Evolutionary conservation across 2,797 vertebrate genomes (phyloP), one percentile per base, ranked within the genome.

Genomic region (Anabacerthia variegaticeps): DNA sequence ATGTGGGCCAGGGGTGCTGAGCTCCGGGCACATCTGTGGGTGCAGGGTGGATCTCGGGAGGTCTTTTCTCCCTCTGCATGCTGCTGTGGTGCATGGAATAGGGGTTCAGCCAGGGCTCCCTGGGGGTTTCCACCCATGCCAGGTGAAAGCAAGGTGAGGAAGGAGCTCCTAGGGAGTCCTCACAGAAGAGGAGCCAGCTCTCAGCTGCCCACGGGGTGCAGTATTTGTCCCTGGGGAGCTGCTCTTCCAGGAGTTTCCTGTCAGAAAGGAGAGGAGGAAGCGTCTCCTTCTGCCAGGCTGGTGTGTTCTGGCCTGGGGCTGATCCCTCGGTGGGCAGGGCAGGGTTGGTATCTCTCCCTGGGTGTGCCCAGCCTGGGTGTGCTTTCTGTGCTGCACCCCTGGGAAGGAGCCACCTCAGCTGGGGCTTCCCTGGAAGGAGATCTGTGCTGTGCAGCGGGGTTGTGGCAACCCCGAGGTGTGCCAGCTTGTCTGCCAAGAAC

Each of bases 121-220:
- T 3, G 75, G 24, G 4, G 56, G 2, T 37, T 61, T 14, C 48
- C 14, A 23, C 21, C 52, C 10, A 0, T 12, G 23, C 23, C 17
- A 1, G 28, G 32, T 22, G 58, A 41, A 41, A 79, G 43, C 65
- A 1, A 16, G 72, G 37, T 21, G 73, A 65, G 48, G 23, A 36
- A 10, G 27, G 12, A 13, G 36, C 13, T 41, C 10, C 4, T 51
- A 6, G 56, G 23, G 43, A 9, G 52, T 37, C 56, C 9, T 28
- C 39, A 55, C 44, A 7, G 14, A 12, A 8, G 26, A n/a, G 54
- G 65, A 81, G 12, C 43, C 3, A 7, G 34, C 74, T 67, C 59
- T 12, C 0, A 13, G 46, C 62, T 46, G 63, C 11, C 41, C 8
- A 6, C 3, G 9, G 72, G 30, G 28, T 4, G 0, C 2, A 19